Evolutionary conservation across 2,113 vertebrate genomes (phyloP), one percentile per base, ranked within the genome.

Genomic region (Aspiorhynchus laticeps): DNA sequence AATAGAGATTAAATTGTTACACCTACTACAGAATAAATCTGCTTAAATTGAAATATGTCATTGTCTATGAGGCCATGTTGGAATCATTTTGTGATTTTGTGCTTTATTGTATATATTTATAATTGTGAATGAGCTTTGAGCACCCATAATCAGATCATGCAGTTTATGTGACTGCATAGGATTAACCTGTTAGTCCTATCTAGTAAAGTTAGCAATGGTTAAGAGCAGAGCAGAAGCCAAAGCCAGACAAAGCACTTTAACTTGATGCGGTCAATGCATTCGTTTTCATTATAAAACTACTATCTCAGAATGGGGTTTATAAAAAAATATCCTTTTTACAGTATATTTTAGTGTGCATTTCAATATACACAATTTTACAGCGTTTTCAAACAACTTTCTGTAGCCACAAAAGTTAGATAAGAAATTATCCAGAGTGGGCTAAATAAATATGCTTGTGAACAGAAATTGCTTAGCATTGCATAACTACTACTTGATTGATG

Each of bases 111-210:
- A 6, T 61, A 61, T 12, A 41, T 81, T 7, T 28, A 53, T 5
- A 6, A 80, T 38, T 61, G 77, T 24, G 77, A 33, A 61, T 63
- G 56, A 81, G 56, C 79, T 63, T 65, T 81, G 79, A 81, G 56
- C 56, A 81, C 31, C 21, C 24, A 5, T 43, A 81, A 81, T 81
- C 56, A 81, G 79, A 65, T 80, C 33, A 61, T 15, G 11, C 21
- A 36, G 33, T 80, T 80, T 65, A 81, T 81, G 11, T 43, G 79
- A 61, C 79, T 53, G 6, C 24, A 63, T 17, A 7, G 53, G 78
- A 80, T 61, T 80, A 80, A 38, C 21, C 31, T 38, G 31, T 41
- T 41, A 80, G 78, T 65, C 79, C 53, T 61, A 63, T 21, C 56
- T 63, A 61, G 53, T 80, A 63, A 63, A 56, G 53, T 63, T 26